Percentiles rank a stretch among this genome's conserved stretches.
Conservation (phyloP, 2,888 invertebrate genomes). For the Drosophila picticornis region DNA sequence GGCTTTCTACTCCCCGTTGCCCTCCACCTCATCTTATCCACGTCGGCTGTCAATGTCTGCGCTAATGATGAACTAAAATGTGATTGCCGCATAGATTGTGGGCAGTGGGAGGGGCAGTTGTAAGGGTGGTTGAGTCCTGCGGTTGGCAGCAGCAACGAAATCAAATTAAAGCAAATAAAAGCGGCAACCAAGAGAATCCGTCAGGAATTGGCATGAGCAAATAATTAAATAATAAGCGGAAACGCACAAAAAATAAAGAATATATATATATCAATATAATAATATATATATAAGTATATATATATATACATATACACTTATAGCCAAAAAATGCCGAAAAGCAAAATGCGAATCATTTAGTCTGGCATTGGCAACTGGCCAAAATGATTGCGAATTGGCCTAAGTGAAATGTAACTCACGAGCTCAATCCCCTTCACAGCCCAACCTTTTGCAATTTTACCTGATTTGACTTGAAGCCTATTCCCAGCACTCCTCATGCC, state of each 20-base stretch:
- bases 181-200: conserved; percentile 32
- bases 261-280: neutral
- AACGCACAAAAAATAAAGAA: conserved; percentile 21
- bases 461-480: conserved; percentile 31
- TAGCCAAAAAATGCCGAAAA: conserved; percentile 19
- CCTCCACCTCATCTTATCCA: conserved; percentile 12
- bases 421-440: neutral
- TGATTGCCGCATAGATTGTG: conserved; percentile 51
- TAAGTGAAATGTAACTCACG: conserved; percentile 37
- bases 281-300: neutral
- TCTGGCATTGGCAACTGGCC: conserved; percentile 51
- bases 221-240: conserved; percentile 76
- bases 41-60: conserved; percentile 72
- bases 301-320: neutral
- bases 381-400: conserved; percentile 45
- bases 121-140: conserved; percentile 27
- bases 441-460: conserved; percentile 35
- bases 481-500: neutral
- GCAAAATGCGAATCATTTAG: conserved; percentile 45
- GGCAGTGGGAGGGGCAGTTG: neutral
- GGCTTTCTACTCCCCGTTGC: neutral
- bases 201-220: conserved; percentile 71
- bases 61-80: conserved; percentile 79
- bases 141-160: conserved; percentile 70
- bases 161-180: conserved; percentile 70